phyloP scores from a whole-genome alignment of 2,113 vertebrate species.

The Cercopithecus mona region DNA sequence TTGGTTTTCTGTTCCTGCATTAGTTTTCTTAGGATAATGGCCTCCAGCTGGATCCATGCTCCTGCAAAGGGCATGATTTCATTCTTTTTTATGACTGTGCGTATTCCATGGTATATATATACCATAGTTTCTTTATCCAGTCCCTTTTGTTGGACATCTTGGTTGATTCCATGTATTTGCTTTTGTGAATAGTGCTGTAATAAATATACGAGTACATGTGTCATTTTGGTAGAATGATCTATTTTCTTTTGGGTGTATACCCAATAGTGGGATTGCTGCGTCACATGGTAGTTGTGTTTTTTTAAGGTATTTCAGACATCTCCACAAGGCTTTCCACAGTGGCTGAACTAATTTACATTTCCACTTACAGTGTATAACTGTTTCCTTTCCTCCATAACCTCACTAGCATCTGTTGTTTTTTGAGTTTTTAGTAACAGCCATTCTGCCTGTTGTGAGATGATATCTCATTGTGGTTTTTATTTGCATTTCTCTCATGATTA shows the following conservation, averaged over 20 bases:
- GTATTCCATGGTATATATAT: background rate
- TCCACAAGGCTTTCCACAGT: background rate
- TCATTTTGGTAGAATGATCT: background rate
- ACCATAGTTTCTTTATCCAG: background rate
- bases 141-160: background rate
- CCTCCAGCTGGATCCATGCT: background rate
- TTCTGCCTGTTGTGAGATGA: background rate
- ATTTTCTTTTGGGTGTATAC: background rate
- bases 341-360: background rate
- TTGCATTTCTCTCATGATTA: background rate
- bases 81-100: background rate
- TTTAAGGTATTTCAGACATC: background rate
- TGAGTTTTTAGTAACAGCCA: background rate
- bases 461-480: background rate
- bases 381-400: background rate
- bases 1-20: background rate
- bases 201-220: background rate
- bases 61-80: background rate
- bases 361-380: background rate
- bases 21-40: background rate
- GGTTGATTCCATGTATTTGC: background rate
- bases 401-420: background rate
- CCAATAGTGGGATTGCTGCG: background rate
- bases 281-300: background rate
- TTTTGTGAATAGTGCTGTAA: background rate